Percentiles rank a stretch among this genome's conserved stretches.
phyloP scores from a whole-genome alignment of 2,888 invertebrate genomes.

The Resseliella maxima region DNA sequence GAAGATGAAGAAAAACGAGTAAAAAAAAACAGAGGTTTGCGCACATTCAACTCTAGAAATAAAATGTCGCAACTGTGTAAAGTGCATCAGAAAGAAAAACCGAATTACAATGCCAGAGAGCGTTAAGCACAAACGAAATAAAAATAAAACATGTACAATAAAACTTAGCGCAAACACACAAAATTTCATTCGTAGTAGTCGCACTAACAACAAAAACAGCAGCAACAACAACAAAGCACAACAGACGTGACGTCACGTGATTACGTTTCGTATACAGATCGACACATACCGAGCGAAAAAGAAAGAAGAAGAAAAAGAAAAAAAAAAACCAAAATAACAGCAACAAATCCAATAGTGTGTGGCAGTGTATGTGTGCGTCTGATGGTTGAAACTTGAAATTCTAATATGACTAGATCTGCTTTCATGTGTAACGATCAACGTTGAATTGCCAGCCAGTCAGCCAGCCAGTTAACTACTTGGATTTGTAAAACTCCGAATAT shows the following conservation, averaged over 20 bases:
- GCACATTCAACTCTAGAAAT: background rate
- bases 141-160: slow-evolving; percentile 15
- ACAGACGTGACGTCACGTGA: slow-evolving; percentile 53
- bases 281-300: no score
- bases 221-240: background rate
- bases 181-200: background rate
- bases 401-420: slow-evolving; percentile 45
- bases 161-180: slow-evolving; percentile 7
- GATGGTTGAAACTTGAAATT: slow-evolving; percentile 11
- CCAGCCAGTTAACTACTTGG: background rate
- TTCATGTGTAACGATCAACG: slow-evolving; percentile 50
- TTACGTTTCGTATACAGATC: slow-evolving; percentile 40
- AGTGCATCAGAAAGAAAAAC: slow-evolving; percentile 27
- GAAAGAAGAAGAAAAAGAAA: no score
- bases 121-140: slow-evolving; percentile 6
- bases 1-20: background rate
- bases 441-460: background rate
- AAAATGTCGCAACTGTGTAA: background rate
- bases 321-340: background rate
- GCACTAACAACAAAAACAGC: background rate
- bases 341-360: slow-evolving; percentile 6
- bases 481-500: background rate
- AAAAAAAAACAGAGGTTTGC: background rate
- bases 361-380: slow-evolving; percentile 17
- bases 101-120: background rate